A percentile compares a stretch with the other conserved stretches of the same genome.
Evolutionary conservation across 2,113 vertebrate species (phyloP).

Genomic region (Anoplopoma fimbria): DNA sequence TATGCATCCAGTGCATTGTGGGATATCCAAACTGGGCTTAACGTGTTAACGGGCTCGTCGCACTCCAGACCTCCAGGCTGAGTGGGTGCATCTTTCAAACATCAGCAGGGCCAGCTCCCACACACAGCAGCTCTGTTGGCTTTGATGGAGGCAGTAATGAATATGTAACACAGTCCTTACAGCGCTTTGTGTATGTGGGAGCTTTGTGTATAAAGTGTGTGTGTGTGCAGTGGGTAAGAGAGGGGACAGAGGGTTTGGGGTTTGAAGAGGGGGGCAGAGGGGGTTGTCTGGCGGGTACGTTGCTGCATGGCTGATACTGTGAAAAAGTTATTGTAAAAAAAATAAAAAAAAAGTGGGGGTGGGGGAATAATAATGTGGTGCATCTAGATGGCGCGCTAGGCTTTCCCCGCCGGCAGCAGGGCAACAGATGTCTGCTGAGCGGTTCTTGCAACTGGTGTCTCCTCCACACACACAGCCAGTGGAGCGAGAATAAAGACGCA

Average conservation of each 20-base stretch:
- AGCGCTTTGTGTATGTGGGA: conserved; percentile 53
- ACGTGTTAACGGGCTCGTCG: conserved; percentile 77
- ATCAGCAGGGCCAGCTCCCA: background rate
- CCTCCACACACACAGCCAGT: conserved; percentile 37
- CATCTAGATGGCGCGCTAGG: conserved; percentile 78
- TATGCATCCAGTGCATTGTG: conserved; percentile 1
- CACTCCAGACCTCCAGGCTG: conserved; percentile 41
- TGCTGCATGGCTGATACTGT: conserved; percentile 17
- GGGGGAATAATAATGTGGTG: conserved; percentile 54
- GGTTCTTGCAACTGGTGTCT: conserved; percentile 64
- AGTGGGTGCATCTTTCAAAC: conserved; percentile 76
- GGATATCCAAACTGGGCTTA: background rate
- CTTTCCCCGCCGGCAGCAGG: conserved; percentile 86
- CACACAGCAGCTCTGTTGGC: conserved; percentile 19
- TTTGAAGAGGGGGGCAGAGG: background rate
- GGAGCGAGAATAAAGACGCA: conserved; percentile 43
- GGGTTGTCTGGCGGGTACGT: conserved; percentile 27
- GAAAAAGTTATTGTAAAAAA: conserved; percentile 42
- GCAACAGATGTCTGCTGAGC: conserved; percentile 96
- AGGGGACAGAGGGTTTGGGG: background rate
- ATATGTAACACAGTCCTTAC: conserved; percentile 88
- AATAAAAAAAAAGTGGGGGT: background rate
- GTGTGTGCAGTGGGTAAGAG: conserved; percentile 15
- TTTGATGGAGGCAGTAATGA: conserved; percentile 87
- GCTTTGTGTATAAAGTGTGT: conserved; percentile 38